Base-by-base conservation (phyloP, 2,888 invertebrate species). In the Molanna angustata region DNA sequence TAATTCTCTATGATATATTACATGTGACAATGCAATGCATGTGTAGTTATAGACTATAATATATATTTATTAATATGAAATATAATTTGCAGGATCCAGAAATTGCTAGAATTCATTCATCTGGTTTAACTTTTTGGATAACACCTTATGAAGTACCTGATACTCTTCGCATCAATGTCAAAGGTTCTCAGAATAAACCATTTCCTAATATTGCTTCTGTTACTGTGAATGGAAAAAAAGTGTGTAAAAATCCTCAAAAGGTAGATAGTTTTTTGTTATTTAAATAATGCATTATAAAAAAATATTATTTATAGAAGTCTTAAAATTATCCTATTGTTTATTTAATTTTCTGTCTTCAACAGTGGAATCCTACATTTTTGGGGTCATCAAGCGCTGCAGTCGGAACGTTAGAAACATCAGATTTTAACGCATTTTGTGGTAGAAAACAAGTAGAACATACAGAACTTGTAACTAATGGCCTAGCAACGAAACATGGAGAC, bases 401-500 rank as follows among this genome's bases (percentile, higher is more conserved):
- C 11, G 27, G 11, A 22, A 37, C 44, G 4, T 2, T 17, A 20
- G 35, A 18, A 3, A 14, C 35, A 32, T 7, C 33, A 18, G 17
- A 39, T 17, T 51, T 39, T 13, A 20, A 13, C 13, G 18, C 44
- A 6, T 37, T 9, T n/a, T 71, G 71, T 54, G 71, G 71, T 1
- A 61, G 64, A 52, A 65, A 67, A 0, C 64, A 68, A 56, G 60
- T 70, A 0, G 56, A 59, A 0, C 65, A 69, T 22, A 67, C 66
- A 0, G 67, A 64, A 42, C 56, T 72, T 9, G 69, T 73, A 19
- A 67, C 69, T 1, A 64, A 66, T 17, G 72, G 70, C 0, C 54
- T 57, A 4, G 58, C 62, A 0, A 66, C 69, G 0, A 66, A 67
- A 39, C 64, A 68, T 7, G 72, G 72, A 0, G 71, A 72, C 56